Percentiles rank a stretch among this genome's conserved stretches.
These are phyloP conservation scores for Callocephalon fimbriatum DNA, from an alignment of 2,113 vertebrate genomes.

Conservation along the genomic window DNA sequence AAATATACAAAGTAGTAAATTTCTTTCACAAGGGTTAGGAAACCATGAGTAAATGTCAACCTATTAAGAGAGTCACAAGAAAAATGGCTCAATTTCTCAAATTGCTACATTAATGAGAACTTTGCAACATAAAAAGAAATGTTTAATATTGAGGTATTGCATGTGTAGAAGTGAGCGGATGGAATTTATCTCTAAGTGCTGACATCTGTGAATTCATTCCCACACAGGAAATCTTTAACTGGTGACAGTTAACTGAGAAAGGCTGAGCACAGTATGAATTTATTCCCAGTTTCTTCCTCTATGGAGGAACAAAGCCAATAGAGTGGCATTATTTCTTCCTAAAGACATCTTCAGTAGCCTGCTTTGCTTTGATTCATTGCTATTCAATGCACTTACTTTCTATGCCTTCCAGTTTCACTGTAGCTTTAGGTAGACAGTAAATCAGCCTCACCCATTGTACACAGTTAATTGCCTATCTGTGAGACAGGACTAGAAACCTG, in stretches of 20 bases:
- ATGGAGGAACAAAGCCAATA: not conserved
- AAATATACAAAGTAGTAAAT: not conserved
- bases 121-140: not conserved
- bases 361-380: slow-evolving; percentile 57
- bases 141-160: slow-evolving; percentile 8
- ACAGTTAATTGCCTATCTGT: not conserved
- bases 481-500: slow-evolving; percentile 16
- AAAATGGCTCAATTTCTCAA: not conserved
- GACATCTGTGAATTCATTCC: slow-evolving; percentile 25
- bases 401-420: slow-evolving; percentile 20
- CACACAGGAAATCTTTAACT: slow-evolving; percentile 50
- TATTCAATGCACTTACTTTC: slow-evolving; percentile 25
- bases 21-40: not conserved
- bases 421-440: slow-evolving; percentile 39
- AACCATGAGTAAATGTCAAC: not conserved
- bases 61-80: not conserved
- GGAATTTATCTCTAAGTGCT: slow-evolving; percentile 37
- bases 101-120: slow-evolving; percentile 11
- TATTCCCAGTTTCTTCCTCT: slow-evolving; percentile 14
- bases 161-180: not conserved
- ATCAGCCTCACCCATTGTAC: slow-evolving; percentile 12
- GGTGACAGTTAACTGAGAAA: slow-evolving; percentile 46
- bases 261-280: slow-evolving; percentile 26
- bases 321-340: slow-evolving; percentile 32
- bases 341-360: slow-evolving; percentile 17